Evolutionary conservation across 2,888 invertebrate genomes (phyloP), one percentile per base, ranked within the genome.

Genomic region (Drosophila suboccidentalis): DNA sequence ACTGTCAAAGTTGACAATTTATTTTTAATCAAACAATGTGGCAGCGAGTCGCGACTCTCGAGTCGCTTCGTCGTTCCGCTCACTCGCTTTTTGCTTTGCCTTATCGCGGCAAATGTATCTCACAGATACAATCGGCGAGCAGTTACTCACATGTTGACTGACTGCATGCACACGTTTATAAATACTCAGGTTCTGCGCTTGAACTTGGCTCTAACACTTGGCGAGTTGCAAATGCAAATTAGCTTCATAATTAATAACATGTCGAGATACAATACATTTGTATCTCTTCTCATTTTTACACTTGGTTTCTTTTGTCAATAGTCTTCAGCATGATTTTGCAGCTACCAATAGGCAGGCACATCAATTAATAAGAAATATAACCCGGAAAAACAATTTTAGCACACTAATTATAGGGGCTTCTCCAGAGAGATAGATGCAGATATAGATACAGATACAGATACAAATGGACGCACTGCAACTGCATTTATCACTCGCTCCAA

Each of bases 1-100:
- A 71, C 89, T 89, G 89, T 87, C 87, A 89, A 89, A 84, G 82
- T 74, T 84, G 84, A 84, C 87, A 84, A 87, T 84, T 89, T 84
- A 84, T 84, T 84, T 84, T 84, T 84, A 84, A 84, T 89, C 89
- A 78, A 57, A 88, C 80, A 82, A 83, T 81, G 75, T 59, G 65
- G 54, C 66, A 66, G 66, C 26, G 49, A 46, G 38, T 36, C 34
- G 34, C 22, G 10, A 26, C 5, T 1, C 49, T 62, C 32, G 49
- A 46, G 41, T 36, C 34, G 34, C 22, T 13, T 22, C 3, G 22
- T 15, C 47, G 47, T 47, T 78, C 61, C 78, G 59, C 59, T 73
- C 57, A 54, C 60, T 39, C 57, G 47, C 58, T 8, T 29, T 29
- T 26, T 26, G 36, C 53, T 29, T 38, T 46, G 49, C 32, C 57